Base-by-base conservation (phyloP, 1,140 invertebrate genomes). In the Heterodera carotae region DNA sequence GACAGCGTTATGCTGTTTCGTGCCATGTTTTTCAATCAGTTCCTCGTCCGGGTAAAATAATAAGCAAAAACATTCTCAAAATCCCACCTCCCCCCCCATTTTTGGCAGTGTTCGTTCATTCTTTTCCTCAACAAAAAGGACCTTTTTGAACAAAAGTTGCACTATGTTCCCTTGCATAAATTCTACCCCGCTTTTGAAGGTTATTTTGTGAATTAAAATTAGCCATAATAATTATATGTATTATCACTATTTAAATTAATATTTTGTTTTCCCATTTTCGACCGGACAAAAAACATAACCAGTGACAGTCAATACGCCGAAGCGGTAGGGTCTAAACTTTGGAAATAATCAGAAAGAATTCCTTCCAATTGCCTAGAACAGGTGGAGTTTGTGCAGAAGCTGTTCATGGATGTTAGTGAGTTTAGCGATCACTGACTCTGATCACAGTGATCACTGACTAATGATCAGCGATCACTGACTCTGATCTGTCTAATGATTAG, bases 101-200 rank as follows among this genome's bases (percentile, higher is more conserved):
- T n/a, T n/a, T 34, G 27, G 39, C 53, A 62, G 72, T 66, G 72
- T 74, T 78, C 80, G 22, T 82, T 84, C 48, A 83, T 83, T 33
- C 36, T 83, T 1, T 83, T 83, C 69, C 36, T 84, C 53, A 83
- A 83, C 70, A 83, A 83, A 71, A 83, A 82, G 69, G 81, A 83
- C 67, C 48, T 83, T 15, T 80, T 83, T 39, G 82, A 84, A 33
- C 56, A 82, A 6, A 83, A 83, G 48, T 27, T 83, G 29, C 33
- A 69, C 39, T 43, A 82, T 60, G 69, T 79, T 18, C 80, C 80
- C 8, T 67, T 83, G 8, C 56, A 68, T 12, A 83, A 79, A 25
- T 83, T 80, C 72, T 82, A 82, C 53, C 80, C 81, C 27, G 31
- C 64, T 10, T 83, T 81, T 75, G 56, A 66, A 82, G 80, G 80